Percentiles rank a stretch among this genome's conserved stretches.
These are phyloP conservation scores for Nestor notabilis DNA, from an alignment of 2,113 vertebrate genomes.

Conservation along the genomic window DNA sequence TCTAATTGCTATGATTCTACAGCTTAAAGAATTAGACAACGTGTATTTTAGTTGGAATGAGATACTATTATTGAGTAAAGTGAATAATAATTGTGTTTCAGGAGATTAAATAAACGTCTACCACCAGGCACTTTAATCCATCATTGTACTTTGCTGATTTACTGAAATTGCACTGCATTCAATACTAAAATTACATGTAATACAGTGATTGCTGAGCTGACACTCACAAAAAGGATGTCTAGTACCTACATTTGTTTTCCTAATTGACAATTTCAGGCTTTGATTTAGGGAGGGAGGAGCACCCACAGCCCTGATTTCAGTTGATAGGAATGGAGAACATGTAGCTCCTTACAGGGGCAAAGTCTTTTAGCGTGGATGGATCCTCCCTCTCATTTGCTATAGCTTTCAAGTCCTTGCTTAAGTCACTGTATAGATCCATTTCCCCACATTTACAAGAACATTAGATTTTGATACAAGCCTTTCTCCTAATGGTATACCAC, in stretches of 20 bases:
- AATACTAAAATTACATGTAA: conserved; percentile 51
- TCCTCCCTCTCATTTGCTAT: background rate
- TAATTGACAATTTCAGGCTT: conserved; percentile 24
- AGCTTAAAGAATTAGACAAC: conserved; percentile 24
- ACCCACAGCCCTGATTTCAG: background rate
- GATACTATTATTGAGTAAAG: conserved; percentile 61
- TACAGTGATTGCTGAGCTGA: conserved; percentile 43
- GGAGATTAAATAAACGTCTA: conserved; percentile 36
- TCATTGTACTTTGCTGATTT: conserved; percentile 62
- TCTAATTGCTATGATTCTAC: conserved; percentile 47
- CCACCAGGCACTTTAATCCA: conserved; percentile 54
- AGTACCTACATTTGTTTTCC: conserved; percentile 39
- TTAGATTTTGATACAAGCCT: background rate
- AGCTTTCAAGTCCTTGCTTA: background rate
- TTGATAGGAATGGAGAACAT: background rate
- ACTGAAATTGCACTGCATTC: conserved; percentile 50
- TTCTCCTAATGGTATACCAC: background rate
- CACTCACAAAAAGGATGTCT: conserved; percentile 26
- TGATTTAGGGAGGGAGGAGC: background rate
- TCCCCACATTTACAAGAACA: background rate
- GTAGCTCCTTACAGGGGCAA: background rate
- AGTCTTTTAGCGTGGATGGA: background rate
- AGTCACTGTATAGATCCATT: background rate
- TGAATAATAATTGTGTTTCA: conserved; percentile 64
- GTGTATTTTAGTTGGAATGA: conserved; percentile 61